Percentiles rank a stretch among this genome's conserved stretches.
These are phyloP conservation scores for Gambelia wislizenii DNA, from an alignment of 2,797 vertebrate genomes.

Conservation along the genomic window DNA sequence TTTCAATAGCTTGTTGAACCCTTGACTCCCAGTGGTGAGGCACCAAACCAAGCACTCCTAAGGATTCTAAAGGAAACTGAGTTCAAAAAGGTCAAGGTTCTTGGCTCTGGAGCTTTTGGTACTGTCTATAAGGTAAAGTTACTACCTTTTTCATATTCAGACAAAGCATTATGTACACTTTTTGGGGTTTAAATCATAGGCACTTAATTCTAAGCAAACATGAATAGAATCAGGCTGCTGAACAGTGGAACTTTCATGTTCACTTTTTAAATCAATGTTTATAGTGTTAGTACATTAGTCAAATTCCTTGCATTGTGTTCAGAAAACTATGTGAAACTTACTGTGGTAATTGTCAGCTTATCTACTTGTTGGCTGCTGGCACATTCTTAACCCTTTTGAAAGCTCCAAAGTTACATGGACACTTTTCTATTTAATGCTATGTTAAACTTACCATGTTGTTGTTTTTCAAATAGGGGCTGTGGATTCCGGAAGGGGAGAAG, in stretches of 20 bases:
- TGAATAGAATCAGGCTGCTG: not conserved
- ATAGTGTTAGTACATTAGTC: not conserved
- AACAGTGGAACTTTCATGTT: not conserved
- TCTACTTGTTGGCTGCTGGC: conserved; percentile 30
- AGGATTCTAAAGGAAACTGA: conserved; percentile 97
- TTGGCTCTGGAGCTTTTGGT: conserved; percentile 97
- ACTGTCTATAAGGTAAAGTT: conserved; percentile 95
- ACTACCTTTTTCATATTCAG: not conserved
- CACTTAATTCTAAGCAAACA: not conserved
- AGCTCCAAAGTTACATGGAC: not conserved
- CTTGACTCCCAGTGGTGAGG: conserved; percentile 95
- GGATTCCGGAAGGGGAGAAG: conserved; percentile 98
- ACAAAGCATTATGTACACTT: not conserved
- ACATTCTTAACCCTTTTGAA: conserved; percentile 29
- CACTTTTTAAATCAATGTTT: not conserved
- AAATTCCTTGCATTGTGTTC: not conserved
- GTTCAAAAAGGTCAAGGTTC: conserved; percentile 96
- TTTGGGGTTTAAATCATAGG: not conserved
- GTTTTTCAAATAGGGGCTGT: conserved; percentile 87
- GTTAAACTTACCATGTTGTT: conserved; percentile 45
- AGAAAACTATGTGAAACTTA: not conserved
- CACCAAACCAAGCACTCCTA: conserved; percentile 96
- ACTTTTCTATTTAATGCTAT: not conserved
- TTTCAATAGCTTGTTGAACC: conserved; percentile 91
- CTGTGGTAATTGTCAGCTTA: not conserved